phyloP scores from a whole-genome alignment of 2,888 invertebrate genomes.

The Oligia strigilis region DNA sequence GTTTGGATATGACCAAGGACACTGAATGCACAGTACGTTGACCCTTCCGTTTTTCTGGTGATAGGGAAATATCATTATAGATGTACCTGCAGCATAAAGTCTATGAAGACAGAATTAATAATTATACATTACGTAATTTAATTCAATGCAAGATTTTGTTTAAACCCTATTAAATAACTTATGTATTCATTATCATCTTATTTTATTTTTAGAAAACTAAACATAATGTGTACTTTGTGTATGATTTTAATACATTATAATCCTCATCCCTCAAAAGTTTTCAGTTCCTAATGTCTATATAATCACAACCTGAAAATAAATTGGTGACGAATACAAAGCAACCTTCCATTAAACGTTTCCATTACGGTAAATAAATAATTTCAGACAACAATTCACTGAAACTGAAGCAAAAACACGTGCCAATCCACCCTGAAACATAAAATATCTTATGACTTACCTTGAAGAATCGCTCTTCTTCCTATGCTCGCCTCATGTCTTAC shows the following conservation, averaged over 20 bases:
- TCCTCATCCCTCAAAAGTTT: background rate
- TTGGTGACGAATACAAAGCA: slow-evolving; percentile 23
- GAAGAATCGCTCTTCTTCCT: slow-evolving; percentile 16
- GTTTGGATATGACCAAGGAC: background rate
- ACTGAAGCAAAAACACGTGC: slow-evolving; percentile 61
- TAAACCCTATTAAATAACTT: background rate
- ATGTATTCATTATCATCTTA: background rate
- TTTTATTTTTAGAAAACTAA: background rate
- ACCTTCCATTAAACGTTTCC: slow-evolving; percentile 28
- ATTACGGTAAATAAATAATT: slow-evolving; percentile 61
- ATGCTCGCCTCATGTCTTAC: slow-evolving; percentile 55
- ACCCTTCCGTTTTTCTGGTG: background rate
- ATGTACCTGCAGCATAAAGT: background rate
- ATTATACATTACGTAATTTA: background rate
- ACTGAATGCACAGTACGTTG: slow-evolving; percentile 15
- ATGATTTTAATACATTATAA: background rate
- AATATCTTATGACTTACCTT: slow-evolving; percentile 52
- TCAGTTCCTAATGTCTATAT: background rate
- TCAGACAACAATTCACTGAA: slow-evolving; percentile 33
- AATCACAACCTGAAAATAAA: slow-evolving; percentile 23
- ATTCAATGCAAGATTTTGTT: background rate
- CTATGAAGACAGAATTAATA: background rate
- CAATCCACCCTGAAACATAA: slow-evolving; percentile 49
- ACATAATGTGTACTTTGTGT: background rate
- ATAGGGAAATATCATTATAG: background rate